These are phyloP conservation scores for Ostrea edulis DNA, from an alignment of 1,140 invertebrate species.

Conservation along the genomic window DNA sequence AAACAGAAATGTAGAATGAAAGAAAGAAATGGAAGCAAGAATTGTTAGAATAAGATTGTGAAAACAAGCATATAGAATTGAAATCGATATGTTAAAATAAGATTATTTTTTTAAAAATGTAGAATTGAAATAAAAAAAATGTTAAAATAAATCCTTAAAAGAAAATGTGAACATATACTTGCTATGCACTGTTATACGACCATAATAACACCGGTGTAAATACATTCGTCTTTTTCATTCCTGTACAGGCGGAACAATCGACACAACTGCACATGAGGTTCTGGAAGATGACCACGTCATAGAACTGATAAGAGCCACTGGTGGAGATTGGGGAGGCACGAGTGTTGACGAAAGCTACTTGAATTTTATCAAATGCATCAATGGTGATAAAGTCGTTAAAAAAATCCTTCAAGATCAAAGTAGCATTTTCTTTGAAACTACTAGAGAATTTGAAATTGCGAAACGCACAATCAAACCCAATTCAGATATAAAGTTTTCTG, in stretches of 20 bases:
- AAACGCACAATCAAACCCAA: background rate
- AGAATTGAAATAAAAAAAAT: no score
- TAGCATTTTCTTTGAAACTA: background rate
- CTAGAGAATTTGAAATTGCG: slow-evolving; percentile 38
- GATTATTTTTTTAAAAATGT: no score
- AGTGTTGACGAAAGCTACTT: slow-evolving; percentile 41
- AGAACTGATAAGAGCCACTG: slow-evolving; percentile 53
- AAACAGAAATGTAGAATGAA: no score
- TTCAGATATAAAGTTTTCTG: background rate
- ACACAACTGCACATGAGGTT: slow-evolving; percentile 37
- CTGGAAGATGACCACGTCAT: slow-evolving; percentile 24
- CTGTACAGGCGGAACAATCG: slow-evolving; percentile 57
- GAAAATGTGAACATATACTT: no score
- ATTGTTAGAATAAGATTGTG: no score
- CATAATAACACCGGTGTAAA: no score
- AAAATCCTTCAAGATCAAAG: background rate
- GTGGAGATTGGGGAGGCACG: no score
- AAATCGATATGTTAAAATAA: no score
- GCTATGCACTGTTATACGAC: no score
- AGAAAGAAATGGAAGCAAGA: no score
- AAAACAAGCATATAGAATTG: no score
- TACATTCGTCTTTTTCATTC: background rate
- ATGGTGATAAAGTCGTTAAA: background rate
- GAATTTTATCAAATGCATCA: slow-evolving; percentile 12
- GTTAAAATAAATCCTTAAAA: no score